Percentiles rank a stretch among this genome's conserved stretches.
phyloP scores from a whole-genome alignment of 2,113 vertebrate species.

The Lucifuga dentata region DNA sequence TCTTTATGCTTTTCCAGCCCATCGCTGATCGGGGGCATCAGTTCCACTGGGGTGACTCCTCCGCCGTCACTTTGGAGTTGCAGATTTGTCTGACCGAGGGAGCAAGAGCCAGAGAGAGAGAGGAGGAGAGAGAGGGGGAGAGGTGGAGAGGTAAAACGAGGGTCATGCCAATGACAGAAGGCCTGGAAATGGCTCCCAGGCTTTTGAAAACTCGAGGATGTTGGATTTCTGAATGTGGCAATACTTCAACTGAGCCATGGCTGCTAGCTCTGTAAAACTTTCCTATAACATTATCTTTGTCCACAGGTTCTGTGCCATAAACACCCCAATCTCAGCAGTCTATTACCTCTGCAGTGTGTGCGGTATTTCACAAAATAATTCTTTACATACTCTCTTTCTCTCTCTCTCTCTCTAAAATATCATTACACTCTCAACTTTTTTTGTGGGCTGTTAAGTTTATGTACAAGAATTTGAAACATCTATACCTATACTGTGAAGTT shows the following conservation, averaged over 20 bases:
- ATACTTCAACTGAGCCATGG: too few relatives aligned
- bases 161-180: slow-evolving; percentile 62
- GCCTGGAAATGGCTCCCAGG: slow-evolving; percentile 32
- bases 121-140: background rate
- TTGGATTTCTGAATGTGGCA: too few relatives aligned
- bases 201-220: slow-evolving; percentile 24
- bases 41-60: slow-evolving; percentile 75
- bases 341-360: slow-evolving; percentile 41
- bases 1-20: slow-evolving; percentile 79
- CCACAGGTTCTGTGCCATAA: slow-evolving; percentile 46
- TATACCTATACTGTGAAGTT: slow-evolving; percentile 44
- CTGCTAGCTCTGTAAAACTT: slow-evolving; percentile 42
- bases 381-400: slow-evolving; percentile 23
- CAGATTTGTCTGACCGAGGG: slow-evolving; percentile 45
- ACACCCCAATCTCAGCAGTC: slow-evolving; percentile 45
- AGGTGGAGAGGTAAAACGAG: slow-evolving; percentile 48
- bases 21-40: slow-evolving; percentile 75
- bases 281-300: slow-evolving; percentile 69
- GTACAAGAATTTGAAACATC: slow-evolving; percentile 31
- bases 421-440: slow-evolving; percentile 26
- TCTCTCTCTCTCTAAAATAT: background rate
- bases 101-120: slow-evolving; percentile 8
- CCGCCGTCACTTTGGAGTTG: slow-evolving; percentile 51
- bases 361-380: slow-evolving; percentile 50
- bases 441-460: slow-evolving; percentile 50